phyloP scores from a whole-genome alignment of 2,797 vertebrate genomes.

The Rhinoraja longicauda region DNA sequence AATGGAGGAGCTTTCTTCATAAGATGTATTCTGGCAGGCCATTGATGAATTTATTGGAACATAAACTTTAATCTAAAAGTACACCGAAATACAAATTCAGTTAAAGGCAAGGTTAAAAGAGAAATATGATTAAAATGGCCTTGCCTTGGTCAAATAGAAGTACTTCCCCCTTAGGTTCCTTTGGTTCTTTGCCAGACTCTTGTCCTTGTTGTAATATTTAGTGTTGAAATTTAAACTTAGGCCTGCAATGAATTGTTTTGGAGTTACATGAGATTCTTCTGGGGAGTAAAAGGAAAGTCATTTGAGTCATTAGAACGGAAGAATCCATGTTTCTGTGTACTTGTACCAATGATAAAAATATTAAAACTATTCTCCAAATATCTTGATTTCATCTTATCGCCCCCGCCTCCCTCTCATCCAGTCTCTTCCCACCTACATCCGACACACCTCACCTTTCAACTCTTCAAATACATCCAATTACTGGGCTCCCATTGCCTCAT shows the following conservation, averaged over 20 bases:
- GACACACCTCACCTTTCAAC: no score
- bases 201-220: neutral
- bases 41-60: neutral
- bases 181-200: neutral
- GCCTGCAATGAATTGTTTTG: neutral
- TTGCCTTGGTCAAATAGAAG: neutral
- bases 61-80: neutral
- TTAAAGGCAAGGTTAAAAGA: neutral
- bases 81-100: neutral
- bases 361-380: no score
- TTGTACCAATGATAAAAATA: neutral
- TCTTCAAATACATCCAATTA: no score
- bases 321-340: neutral
- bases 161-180: neutral
- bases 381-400: no score
- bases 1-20: neutral
- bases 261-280: neutral
- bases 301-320: neutral
- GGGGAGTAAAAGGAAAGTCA: neutral
- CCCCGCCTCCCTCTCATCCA: no score
- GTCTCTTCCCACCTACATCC: no score
- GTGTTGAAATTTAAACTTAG: conserved; percentile 3
- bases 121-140: neutral
- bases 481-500: no score
- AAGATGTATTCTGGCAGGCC: neutral